Percentiles rank a stretch among this genome's conserved stretches.
Evolutionary conservation across 2,113 vertebrate genomes (phyloP).

Genomic region (Morphnarchus princeps): DNA sequence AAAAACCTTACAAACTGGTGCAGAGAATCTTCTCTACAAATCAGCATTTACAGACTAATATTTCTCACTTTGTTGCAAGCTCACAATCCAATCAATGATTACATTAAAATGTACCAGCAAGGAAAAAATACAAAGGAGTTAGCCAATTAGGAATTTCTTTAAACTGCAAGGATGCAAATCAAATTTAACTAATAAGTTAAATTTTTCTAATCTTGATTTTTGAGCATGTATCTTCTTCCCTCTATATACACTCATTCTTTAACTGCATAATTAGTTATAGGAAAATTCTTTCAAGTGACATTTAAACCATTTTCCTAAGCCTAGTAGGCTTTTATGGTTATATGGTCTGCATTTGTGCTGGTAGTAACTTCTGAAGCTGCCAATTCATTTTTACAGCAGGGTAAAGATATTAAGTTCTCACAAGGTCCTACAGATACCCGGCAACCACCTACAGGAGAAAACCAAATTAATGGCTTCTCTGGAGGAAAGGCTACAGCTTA

Average conservation of each 20-base stretch:
- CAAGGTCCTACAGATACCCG: not conserved
- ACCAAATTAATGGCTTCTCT: not conserved
- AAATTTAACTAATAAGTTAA: not conserved
- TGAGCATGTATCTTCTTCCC: not conserved
- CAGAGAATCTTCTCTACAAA: not conserved
- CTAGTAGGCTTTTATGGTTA: not conserved
- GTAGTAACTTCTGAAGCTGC: not conserved
- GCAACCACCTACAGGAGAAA: not conserved
- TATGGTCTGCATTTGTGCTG: not conserved
- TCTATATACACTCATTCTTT: not conserved
- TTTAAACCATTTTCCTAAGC: not conserved
- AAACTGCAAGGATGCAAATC: not conserved
- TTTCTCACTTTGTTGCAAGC: not conserved
- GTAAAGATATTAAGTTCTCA: not conserved
- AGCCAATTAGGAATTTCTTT: not conserved
- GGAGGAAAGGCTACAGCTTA: not conserved
- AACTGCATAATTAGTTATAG: not conserved
- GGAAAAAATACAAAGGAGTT: not conserved
- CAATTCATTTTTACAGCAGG: not conserved
- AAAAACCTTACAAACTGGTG: not conserved
- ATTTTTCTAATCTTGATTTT: not conserved
- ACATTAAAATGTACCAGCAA: not conserved
- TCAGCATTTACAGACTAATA: not conserved
- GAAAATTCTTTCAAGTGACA: not conserved
- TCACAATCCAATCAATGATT: not conserved